Evolutionary conservation across 2,888 invertebrate genomes (phyloP), one percentile per base, ranked within the genome.

Genomic region (Oegoconia quadripuncta): DNA sequence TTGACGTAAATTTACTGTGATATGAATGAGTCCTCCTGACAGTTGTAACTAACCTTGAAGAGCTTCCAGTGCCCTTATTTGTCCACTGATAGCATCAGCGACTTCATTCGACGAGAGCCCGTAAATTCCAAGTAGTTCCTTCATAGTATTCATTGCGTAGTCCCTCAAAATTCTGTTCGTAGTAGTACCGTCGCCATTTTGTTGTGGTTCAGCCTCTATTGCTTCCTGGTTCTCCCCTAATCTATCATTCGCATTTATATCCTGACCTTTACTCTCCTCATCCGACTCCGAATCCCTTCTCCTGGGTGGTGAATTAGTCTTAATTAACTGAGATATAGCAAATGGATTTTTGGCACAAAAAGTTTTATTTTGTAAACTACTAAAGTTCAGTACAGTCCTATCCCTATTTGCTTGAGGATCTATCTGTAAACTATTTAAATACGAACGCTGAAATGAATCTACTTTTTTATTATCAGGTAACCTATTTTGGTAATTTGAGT

Each of bases 121-220:
- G 67, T 94, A 94, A 57, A 94, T 93, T 17, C 93, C 92, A 39
- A 94, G 79, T 34, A 94, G 75, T 65, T 94, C 93, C 54, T 93
- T 91, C 92, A 94, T 93, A 7, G 94, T 94, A 55, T 91, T 93
- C 84, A 93, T 92, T 3, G 93, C 93, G 68, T 93, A 94, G 62
- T 93, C 93, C 58, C 93, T 89, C 75, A 94, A 88, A 52, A 91
- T 92, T 50, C 89, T 89, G 52, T 90, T 90, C 15, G 90, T 88
- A 44, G 89, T 80, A 25, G 78, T 73, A 20, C 74, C 68, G 22
- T 87, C 84, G 13, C 88, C 84, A 52, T 88, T 83, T 39, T 78
- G 81, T 34, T 68, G 69, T 4, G 57, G 55, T 29, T 83, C 84
- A 42, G 46, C 59, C 13, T 88, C 86, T 47, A 72, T 62, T 2